Base-by-base conservation (phyloP, 2,888 invertebrate genomes). In the Chaetogeoica ovagalla region DNA sequence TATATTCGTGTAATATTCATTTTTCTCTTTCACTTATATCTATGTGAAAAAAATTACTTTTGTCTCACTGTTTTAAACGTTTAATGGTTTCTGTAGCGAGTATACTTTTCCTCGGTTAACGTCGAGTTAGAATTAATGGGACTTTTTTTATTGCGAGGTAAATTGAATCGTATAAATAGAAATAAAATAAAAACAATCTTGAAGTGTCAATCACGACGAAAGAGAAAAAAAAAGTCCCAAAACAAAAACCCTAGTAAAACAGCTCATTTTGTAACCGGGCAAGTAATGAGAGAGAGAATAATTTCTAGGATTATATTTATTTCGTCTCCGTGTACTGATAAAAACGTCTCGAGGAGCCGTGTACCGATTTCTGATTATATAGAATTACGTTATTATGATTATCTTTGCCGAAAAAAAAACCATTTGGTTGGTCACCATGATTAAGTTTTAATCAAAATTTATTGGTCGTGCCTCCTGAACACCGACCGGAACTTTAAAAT, bases 371-470 rank as follows among this genome's bases (percentile, higher is more conserved):
- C 30, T 15, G 21, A 55, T 63, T n/a, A 62, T 17, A 52, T 7
- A 13, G 11, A 48, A 48, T 13, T 11, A 11, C 15, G 48, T 48
- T 48, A 48, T 48, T 48, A 48, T 48, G 8, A 30, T 55, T 48
- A 6, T 43, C 9, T 19, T 55, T 9, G 0, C 21, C 13, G 37
- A 65, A 17, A 74, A 55, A 63, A 30, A 30, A 30, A 30, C 4
- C n/a, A n/a, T n/a, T 21, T 21, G 17, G 39, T 65, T 6, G 63
- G 55, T 39, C 13, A 9, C 37, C 30, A 19, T 39, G 74, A 74
- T 74, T 74, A 74, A 65, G 21, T 74, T 74, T 74, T 65, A 74
- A 74, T 74, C 52, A 37, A 63, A 65, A 63, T 65, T 21, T 74
- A 74, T 74, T 21, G 39, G 55, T 74, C 9, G 9, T 57, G 21